phyloP scores from a whole-genome alignment of 2,797 vertebrate genomes.

The Sebastes alutus region DNA sequence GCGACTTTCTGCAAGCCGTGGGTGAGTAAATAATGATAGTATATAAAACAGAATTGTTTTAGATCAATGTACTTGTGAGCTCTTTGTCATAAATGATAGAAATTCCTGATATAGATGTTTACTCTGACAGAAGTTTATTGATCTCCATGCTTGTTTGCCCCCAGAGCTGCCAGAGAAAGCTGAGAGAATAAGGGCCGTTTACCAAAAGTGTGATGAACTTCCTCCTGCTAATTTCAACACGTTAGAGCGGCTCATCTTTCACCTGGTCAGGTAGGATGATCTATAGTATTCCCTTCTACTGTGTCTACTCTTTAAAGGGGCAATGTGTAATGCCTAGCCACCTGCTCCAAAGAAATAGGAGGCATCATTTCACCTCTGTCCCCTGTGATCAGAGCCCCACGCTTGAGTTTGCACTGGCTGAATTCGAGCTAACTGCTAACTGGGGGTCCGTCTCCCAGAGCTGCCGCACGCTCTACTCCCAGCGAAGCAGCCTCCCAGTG shows the following conservation, averaged over 20 bases:
- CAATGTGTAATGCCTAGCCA: neutral
- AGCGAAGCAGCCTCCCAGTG: too few species aligned
- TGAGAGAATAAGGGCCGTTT: constrained; percentile 90
- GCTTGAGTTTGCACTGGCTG: too few species aligned
- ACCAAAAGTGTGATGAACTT: constrained; percentile 91
- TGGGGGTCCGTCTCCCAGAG: too few species aligned
- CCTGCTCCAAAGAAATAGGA: too few species aligned
- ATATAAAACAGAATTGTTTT: neutral
- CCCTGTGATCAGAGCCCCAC: too few species aligned
- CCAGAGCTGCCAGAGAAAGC: constrained; percentile 90
- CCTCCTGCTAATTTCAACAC: constrained; percentile 89
- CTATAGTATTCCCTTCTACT: neutral
- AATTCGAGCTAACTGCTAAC: too few species aligned
- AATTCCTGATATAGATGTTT: neutral
- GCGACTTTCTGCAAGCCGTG: constrained; percentile 91
- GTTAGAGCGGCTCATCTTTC: constrained; percentile 94
- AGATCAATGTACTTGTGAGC: neutral
- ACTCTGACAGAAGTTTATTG: neutral
- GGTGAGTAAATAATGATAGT: constrained; percentile 79
- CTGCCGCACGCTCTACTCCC: too few species aligned
- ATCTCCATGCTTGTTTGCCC: neutral
- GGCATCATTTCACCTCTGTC: too few species aligned
- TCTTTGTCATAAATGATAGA: neutral
- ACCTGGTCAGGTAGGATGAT: constrained; percentile 90
- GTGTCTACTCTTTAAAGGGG: neutral